These are phyloP conservation scores for Mimumesa dahlbomi DNA, from an alignment of 2,888 invertebrate species.

Conservation along the genomic window DNA sequence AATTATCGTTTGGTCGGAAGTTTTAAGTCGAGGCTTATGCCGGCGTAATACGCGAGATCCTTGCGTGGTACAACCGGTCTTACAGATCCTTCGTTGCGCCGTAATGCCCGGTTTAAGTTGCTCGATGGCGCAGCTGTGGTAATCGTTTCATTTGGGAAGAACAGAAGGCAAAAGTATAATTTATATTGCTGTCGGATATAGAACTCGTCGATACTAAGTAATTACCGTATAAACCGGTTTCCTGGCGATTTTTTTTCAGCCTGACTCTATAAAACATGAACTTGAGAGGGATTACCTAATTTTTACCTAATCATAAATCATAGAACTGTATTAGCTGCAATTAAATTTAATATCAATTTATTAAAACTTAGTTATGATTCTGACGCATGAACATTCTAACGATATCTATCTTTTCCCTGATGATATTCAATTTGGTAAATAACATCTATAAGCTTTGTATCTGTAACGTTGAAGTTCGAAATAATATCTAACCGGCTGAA, in stretches of 20 bases:
- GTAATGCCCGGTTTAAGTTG: conserved; percentile 5
- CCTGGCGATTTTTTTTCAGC: neutral
- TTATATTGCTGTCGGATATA: conserved; percentile 5
- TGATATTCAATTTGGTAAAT: no score
- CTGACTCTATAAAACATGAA: no score
- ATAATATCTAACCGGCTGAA: no score
- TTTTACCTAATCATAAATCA: no score
- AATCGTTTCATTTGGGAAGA: conserved; percentile 24
- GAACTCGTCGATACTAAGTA: conserved; percentile 7
- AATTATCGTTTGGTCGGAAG: conserved; percentile 54
- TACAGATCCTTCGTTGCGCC: neutral
- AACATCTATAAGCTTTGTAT: no score
- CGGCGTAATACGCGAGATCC: conserved; percentile 11
- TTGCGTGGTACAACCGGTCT: conserved; percentile 19
- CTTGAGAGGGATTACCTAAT: no score
- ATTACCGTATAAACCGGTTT: conserved; percentile 6
- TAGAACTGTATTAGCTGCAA: no score
- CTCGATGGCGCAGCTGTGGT: conserved; percentile 6
- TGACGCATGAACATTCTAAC: no score
- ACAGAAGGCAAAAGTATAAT: conserved; percentile 6
- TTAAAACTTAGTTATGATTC: no score
- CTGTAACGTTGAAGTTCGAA: no score
- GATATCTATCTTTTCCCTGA: no score
- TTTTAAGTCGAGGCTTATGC: conserved; percentile 31
- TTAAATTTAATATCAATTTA: no score